Evolutionary conservation across 1,140 invertebrate species (phyloP).

Genomic region (Habropoda laboriosa): DNA sequence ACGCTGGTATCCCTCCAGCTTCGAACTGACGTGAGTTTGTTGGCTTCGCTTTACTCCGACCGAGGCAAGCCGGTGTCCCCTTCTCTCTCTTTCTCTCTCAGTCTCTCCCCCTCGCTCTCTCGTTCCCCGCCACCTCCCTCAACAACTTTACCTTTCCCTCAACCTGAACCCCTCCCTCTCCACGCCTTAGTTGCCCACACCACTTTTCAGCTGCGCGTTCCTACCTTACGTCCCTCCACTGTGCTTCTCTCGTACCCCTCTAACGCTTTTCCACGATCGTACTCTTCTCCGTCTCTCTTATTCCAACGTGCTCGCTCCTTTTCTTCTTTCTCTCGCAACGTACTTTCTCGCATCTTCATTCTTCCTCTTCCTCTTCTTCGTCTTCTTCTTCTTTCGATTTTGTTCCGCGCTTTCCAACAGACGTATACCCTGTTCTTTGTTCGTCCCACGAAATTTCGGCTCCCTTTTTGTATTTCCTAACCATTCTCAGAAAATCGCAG

Average conservation of each 20-base stretch:
- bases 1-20: slow-evolving; percentile 72
- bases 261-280: slow-evolving; percentile 14
- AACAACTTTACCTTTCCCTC: slow-evolving; percentile 31
- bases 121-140: background rate
- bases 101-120: slow-evolving; percentile 1
- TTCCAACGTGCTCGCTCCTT: background rate
- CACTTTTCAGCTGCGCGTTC: slow-evolving; percentile 56
- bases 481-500: no score
- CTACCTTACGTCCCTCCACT: slow-evolving; percentile 57
- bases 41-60: slow-evolving; percentile 76
- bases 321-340: background rate
- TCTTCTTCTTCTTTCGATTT: background rate
- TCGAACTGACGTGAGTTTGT: slow-evolving; percentile 78
- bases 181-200: slow-evolving; percentile 12
- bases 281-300: slow-evolving; percentile 13
- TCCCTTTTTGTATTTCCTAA: slow-evolving; percentile 17
- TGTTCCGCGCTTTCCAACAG: background rate
- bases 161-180: slow-evolving; percentile 32
- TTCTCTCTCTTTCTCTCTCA: slow-evolving; percentile 44
- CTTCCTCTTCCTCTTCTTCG: background rate
- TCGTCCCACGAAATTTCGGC: slow-evolving; percentile 38
- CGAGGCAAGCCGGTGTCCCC: slow-evolving; percentile 60
- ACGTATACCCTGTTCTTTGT: slow-evolving; percentile 12
- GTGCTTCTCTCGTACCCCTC: slow-evolving; percentile 39
- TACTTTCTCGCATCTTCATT: background rate